phyloP scores from a whole-genome alignment of 2,888 invertebrate species.

The Eilema depressum region DNA sequence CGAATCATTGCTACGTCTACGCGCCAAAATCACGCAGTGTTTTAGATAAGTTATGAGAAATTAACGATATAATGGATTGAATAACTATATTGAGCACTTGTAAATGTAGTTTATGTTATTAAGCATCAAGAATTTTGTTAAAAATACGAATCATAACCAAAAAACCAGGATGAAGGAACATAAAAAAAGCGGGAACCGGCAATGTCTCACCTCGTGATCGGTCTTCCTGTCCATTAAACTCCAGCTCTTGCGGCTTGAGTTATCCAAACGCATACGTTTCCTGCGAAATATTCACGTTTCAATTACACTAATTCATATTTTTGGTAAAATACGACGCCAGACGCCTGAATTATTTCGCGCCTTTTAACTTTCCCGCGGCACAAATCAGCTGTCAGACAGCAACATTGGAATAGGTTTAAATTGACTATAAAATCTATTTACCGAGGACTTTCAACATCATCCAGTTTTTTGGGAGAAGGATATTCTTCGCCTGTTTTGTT shows the following conservation, averaged over 20 bases:
- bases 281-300: constrained; percentile 62
- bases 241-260: constrained; percentile 75
- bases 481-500: constrained; percentile 64
- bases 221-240: constrained; percentile 80
- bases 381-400: constrained; percentile 80
- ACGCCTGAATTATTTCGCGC: constrained; percentile 67
- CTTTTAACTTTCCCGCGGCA: constrained; percentile 81
- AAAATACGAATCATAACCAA: constrained; percentile 57
- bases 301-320: constrained; percentile 20
- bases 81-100: background rate
- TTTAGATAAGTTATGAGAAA: background rate
- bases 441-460: constrained; percentile 73
- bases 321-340: constrained; percentile 29
- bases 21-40: background rate
- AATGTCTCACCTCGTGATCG: constrained; percentile 75
- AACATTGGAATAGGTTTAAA: constrained; percentile 46
- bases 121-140: background rate
- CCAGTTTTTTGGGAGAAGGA: constrained; percentile 54
- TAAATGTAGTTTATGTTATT: background rate
- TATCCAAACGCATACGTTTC: constrained; percentile 73
- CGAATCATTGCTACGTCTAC: background rate
- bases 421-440: constrained; percentile 57
- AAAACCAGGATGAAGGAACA: constrained; percentile 44
- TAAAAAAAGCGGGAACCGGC: constrained; percentile 69
- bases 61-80: background rate